phyloP scores from a whole-genome alignment of 1,140 invertebrate species.

The Sycobia sp. region DNA sequence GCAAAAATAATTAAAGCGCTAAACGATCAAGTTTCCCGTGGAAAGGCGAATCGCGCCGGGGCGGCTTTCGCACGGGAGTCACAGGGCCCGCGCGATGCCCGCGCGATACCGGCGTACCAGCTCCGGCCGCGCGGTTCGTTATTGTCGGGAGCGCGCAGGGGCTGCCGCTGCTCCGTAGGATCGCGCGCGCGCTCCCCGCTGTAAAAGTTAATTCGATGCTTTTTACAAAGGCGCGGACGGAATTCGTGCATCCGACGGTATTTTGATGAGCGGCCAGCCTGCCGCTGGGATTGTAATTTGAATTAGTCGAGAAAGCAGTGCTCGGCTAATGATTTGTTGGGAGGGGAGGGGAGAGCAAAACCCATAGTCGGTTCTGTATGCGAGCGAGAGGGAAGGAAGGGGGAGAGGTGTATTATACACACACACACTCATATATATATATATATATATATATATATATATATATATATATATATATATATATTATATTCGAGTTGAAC shows the following conservation, averaged over 20 bases:
- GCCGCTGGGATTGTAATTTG: slow-evolving; percentile 56
- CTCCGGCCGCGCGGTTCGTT: too few species aligned
- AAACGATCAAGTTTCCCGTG: slow-evolving; percentile 29
- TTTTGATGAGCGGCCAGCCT: slow-evolving; percentile 55
- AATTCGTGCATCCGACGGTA: slow-evolving; percentile 48
- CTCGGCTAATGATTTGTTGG: slow-evolving; percentile 57
- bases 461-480: too few species aligned
- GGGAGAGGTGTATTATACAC: too few species aligned
- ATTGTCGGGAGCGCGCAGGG: too few species aligned
- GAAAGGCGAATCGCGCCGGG: neutral
- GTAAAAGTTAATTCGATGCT: slow-evolving; percentile 53
- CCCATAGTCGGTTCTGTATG: too few species aligned
- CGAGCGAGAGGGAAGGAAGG: slow-evolving; percentile 2
- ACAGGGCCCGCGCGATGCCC: slow-evolving; percentile 24
- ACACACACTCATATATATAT: too few species aligned
- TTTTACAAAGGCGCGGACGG: slow-evolving; percentile 38
- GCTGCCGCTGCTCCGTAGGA: too few species aligned
- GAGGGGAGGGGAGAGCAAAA: slow-evolving; percentile 25
- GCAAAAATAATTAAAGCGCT: slow-evolving; percentile 13
- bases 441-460: too few species aligned
- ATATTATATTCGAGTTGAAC: slow-evolving; percentile 39
- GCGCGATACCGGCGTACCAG: too few species aligned
- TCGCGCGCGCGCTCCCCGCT: too few species aligned
- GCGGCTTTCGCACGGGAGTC: slow-evolving; percentile 1
- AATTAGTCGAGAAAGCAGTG: slow-evolving; percentile 57